phyloP scores from a whole-genome alignment of 2,113 vertebrate species.

The Oceanites oceanicus region DNA sequence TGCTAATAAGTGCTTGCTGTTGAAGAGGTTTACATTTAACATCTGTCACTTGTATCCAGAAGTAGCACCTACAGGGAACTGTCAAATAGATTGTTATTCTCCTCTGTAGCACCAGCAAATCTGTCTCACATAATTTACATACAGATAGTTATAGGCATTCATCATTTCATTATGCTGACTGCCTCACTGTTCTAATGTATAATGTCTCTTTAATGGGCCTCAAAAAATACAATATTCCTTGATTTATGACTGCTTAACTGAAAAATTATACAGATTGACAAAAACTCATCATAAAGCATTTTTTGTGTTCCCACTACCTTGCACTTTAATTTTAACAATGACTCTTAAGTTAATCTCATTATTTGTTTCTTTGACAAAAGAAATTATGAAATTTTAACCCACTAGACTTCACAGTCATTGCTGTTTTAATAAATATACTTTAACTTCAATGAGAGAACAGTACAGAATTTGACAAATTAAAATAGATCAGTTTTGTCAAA shows the following conservation, averaged over 20 bases:
- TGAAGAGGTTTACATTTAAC: constrained; percentile 71
- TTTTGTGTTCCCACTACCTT: constrained; percentile 57
- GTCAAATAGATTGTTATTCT: constrained; percentile 69
- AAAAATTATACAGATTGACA: constrained; percentile 83
- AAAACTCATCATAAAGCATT: constrained; percentile 64
- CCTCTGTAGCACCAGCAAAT: constrained; percentile 70
- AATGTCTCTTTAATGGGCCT: constrained; percentile 85
- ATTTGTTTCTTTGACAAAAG: constrained; percentile 51
- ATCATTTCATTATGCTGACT: constrained; percentile 80
- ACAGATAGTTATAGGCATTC: constrained; percentile 77
- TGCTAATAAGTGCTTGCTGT: constrained; percentile 67
- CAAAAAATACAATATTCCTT: constrained; percentile 83
- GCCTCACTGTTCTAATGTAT: constrained; percentile 76
- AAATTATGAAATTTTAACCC: constrained; percentile 44
- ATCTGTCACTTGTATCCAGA: constrained; percentile 73
- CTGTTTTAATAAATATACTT: constrained; percentile 1
- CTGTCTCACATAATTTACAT: constrained; percentile 80
- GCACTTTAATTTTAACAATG: constrained; percentile 61
- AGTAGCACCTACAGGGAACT: constrained; percentile 70
- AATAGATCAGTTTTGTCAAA: neutral
- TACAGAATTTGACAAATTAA: constrained; percentile 30
- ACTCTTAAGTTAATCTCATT: constrained; percentile 44
- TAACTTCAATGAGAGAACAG: neutral
- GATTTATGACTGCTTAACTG: constrained; percentile 83
- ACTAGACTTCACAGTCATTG: neutral